phyloP scores from a whole-genome alignment of 2,797 vertebrate species.

The Argentina silus region DNA sequence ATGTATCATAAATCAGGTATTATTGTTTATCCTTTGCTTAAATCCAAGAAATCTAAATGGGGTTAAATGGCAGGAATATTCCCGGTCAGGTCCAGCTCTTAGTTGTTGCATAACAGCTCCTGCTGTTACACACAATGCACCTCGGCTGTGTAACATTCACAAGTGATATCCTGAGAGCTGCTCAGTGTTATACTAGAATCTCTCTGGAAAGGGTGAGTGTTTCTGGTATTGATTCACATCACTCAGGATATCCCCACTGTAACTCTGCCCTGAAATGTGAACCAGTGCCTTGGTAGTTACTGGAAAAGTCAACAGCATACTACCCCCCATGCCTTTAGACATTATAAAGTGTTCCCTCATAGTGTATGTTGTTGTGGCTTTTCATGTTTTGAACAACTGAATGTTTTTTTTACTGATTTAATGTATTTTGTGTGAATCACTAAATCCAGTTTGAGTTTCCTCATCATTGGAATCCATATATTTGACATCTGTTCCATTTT shows the following conservation, averaged over 20 bases:
- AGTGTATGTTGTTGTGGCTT: neutral
- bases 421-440: neutral
- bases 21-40: neutral
- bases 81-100: neutral
- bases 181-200: neutral
- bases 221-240: constrained; percentile 5
- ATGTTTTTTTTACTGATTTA: neutral
- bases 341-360: neutral
- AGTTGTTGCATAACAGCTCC: neutral
- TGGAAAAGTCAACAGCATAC: neutral
- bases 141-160: neutral
- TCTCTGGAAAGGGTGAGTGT: neutral
- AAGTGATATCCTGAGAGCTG: neutral
- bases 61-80: neutral
- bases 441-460: neutral
- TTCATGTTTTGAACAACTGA: constrained; percentile 1
- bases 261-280: constrained; percentile 7
- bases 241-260: neutral
- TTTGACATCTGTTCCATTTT: neutral
- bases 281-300: neutral
- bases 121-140: neutral
- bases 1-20: neutral
- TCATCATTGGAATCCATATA: neutral
- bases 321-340: neutral
- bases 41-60: neutral